Conservation (phyloP, 2,797 vertebrate species). For the Enteromius argenteus region DNA sequence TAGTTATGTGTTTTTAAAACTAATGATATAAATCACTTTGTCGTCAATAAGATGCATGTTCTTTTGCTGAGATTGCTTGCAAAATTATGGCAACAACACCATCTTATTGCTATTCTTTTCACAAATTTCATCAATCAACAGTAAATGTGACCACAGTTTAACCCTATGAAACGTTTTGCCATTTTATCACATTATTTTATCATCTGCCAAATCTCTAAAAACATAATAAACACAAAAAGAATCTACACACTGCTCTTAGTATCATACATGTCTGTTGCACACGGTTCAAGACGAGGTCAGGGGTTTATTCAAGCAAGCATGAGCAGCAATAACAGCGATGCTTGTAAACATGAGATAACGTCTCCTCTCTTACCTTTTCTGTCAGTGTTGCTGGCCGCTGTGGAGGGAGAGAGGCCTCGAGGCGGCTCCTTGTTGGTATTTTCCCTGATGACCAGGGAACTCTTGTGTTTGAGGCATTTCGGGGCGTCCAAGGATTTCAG, state of each 20-base stretch:
- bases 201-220: not conserved
- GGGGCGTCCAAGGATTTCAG: slow-evolving; percentile 95
- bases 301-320: slow-evolving; percentile 1
- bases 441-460: slow-evolving; percentile 79
- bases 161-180: not conserved
- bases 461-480: slow-evolving; percentile 92
- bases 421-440: slow-evolving; percentile 83
- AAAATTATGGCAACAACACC: not conserved
- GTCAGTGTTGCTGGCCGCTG: slow-evolving; percentile 84
- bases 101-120: not conserved
- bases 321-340: not conserved
- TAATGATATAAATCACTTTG: no score
- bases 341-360: not conserved
- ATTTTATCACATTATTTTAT: no score
- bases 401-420: slow-evolving; percentile 82
- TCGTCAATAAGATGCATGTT: no score
- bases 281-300: not conserved
- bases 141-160: not conserved
- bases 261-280: not conserved
- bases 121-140: not conserved
- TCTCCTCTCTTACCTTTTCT: slow-evolving; percentile 84
- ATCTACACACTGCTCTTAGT: not conserved
- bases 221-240: not conserved
- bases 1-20: no score
- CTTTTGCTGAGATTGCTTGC: no score